phyloP scores from a whole-genome alignment of 1,140 invertebrate species.

The Macrobrachium rosenbergii region DNA sequence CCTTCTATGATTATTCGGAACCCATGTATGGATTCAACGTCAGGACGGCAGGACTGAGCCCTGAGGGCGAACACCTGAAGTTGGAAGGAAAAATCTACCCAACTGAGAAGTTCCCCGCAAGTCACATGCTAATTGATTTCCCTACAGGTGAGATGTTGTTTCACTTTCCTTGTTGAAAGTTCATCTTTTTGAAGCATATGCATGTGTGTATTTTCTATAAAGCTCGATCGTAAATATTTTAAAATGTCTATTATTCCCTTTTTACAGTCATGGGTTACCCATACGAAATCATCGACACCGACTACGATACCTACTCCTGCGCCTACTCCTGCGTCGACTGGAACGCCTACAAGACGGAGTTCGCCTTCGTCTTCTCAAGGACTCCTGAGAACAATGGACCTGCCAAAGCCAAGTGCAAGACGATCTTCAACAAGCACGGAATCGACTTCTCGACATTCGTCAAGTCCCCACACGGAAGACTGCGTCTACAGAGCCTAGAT shows the following conservation, averaged over 20 bases:
- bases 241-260: neutral
- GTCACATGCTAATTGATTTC: constrained; percentile 34
- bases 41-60: constrained; percentile 18
- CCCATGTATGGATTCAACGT: constrained; percentile 26
- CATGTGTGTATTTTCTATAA: too few relatives aligned
- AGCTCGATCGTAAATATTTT: neutral
- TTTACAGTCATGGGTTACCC: neutral
- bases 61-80: neutral
- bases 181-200: neutral
- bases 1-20: constrained; percentile 27
- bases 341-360: constrained; percentile 23
- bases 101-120: constrained; percentile 32
- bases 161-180: too few relatives aligned
- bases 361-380: constrained; percentile 31
- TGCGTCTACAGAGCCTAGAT: constrained; percentile 30
- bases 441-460: constrained; percentile 26
- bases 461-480: constrained; percentile 6
- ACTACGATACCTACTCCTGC: constrained; percentile 36
- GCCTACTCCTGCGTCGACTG: constrained; percentile 15
- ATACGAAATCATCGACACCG: constrained; percentile 24
- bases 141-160: neutral
- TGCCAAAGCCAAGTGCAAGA: neutral
- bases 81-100: constrained; percentile 27
- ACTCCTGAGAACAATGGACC: constrained; percentile 10
- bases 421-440: constrained; percentile 15